phyloP scores from a whole-genome alignment of 2,888 invertebrate species.

The Malthinus flaveolus region DNA sequence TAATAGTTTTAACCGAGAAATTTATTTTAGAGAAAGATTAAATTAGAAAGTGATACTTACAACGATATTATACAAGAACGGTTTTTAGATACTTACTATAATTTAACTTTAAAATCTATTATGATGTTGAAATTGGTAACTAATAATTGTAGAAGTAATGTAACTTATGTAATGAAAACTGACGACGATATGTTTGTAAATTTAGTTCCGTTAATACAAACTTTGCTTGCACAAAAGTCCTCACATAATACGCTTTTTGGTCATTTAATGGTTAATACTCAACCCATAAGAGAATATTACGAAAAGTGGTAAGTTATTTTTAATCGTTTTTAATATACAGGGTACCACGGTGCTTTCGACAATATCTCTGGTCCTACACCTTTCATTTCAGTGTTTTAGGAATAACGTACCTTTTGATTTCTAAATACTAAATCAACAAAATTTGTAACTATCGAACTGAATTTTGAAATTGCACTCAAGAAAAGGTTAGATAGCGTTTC shows the following conservation, averaged over 20 bases:
- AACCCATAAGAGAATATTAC: conserved; percentile 70
- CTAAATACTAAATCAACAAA: too few species aligned
- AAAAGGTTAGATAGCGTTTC: too few species aligned
- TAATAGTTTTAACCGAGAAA: conserved; percentile 5
- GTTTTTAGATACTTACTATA: conserved; percentile 83
- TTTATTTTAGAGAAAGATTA: conserved; percentile 62
- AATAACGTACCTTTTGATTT: too few species aligned
- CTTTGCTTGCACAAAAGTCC: conserved; percentile 38
- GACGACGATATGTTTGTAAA: conserved; percentile 89
- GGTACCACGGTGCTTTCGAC: too few species aligned
- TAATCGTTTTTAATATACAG: background rate
- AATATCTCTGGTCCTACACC: too few species aligned
- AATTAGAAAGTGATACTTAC: conserved; percentile 67
- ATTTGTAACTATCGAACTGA: too few species aligned
- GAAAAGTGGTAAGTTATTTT: conserved; percentile 71
- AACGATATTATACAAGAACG: conserved; percentile 83
- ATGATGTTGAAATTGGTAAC: conserved; percentile 83
- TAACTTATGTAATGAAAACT: conserved; percentile 74
- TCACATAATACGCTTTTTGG: conserved; percentile 66
- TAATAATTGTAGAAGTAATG: conserved; percentile 62
- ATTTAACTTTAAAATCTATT: conserved; percentile 82
- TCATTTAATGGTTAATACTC: conserved; percentile 76
- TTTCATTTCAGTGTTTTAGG: too few species aligned
- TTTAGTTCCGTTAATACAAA: conserved; percentile 64
- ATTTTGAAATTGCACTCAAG: too few species aligned